phyloP scores from a whole-genome alignment of 1,140 invertebrate species.

The Thaumatotibia leucotreta region DNA sequence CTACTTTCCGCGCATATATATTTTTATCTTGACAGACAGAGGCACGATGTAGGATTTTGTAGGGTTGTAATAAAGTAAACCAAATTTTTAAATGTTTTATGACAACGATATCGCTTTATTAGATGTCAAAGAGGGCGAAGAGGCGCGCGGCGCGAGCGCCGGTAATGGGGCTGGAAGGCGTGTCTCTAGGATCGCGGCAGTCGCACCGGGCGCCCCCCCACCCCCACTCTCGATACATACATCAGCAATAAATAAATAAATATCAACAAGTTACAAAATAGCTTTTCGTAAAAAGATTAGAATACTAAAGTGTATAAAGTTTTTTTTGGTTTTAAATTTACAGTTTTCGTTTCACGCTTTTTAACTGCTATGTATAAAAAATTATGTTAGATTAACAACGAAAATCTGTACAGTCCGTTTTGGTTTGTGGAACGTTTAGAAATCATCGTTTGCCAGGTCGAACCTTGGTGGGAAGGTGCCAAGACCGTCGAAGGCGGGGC shows the following conservation, averaged over 20 bases:
- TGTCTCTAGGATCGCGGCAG: slow-evolving; percentile 52
- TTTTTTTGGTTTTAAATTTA: slow-evolving; percentile 60
- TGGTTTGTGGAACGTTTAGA: slow-evolving; percentile 80
- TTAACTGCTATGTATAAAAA: slow-evolving; percentile 63
- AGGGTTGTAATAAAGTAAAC: slow-evolving; percentile 39
- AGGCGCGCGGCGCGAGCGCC: slow-evolving; percentile 37
- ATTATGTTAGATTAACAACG: slow-evolving; percentile 55
- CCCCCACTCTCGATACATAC: slow-evolving; percentile 46
- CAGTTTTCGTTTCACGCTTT: slow-evolving; percentile 65
- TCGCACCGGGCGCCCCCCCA: slow-evolving; percentile 26
- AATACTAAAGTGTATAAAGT: slow-evolving; percentile 57
- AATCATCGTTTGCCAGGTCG: slow-evolving; percentile 91
- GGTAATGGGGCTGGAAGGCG: slow-evolving; percentile 54
- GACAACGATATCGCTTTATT: slow-evolving; percentile 76
- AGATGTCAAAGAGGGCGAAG: slow-evolving; percentile 43
- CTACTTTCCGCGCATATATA: too few relatives aligned
- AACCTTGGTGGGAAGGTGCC: slow-evolving; percentile 91
- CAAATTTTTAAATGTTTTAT: slow-evolving; percentile 57
- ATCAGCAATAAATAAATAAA: slow-evolving; percentile 70
- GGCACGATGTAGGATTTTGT: too few relatives aligned
- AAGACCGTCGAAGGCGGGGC: slow-evolving; percentile 87
- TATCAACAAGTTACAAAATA: slow-evolving; percentile 77
- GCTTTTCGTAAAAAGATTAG: slow-evolving; percentile 71
- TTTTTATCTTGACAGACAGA: too few relatives aligned
- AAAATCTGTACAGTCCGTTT: slow-evolving; percentile 73